Conservation (phyloP, 2,113 vertebrate genomes). For the Holacanthus passer region DNA sequence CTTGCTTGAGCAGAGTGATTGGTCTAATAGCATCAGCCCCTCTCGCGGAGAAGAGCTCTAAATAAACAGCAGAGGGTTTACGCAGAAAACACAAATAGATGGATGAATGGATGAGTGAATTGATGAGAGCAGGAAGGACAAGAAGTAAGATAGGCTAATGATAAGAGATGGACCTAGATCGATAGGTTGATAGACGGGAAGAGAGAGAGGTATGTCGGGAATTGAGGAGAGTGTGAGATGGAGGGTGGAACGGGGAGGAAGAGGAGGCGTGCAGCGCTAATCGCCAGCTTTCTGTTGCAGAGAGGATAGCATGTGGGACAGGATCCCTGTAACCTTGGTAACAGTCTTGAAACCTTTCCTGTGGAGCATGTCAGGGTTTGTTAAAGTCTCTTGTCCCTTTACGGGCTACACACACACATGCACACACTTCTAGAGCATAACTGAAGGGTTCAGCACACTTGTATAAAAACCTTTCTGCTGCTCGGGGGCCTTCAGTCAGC, state of each 20-base stretch:
- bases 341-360: slow-evolving; percentile 82
- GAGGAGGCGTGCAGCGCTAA: slow-evolving; percentile 43
- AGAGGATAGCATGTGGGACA: slow-evolving; percentile 84
- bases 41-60: slow-evolving; percentile 19
- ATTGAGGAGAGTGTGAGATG: slow-evolving; percentile 64
- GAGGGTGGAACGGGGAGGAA: slow-evolving; percentile 54
- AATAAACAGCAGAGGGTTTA: slow-evolving; percentile 55
- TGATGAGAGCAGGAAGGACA: slow-evolving; percentile 11
- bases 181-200: slow-evolving; percentile 53
- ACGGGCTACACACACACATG: slow-evolving; percentile 73
- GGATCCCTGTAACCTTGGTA: slow-evolving; percentile 88
- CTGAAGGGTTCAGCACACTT: slow-evolving; percentile 73
- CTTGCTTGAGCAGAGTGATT: slow-evolving; percentile 60
- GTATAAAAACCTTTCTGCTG: slow-evolving; percentile 71
- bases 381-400: slow-evolving; percentile 79
- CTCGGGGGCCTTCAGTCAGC: slow-evolving; percentile 67
- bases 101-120: slow-evolving; percentile 37
- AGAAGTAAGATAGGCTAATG: slow-evolving; percentile 30
- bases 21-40: slow-evolving; percentile 52
- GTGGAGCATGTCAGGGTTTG: slow-evolving; percentile 84
- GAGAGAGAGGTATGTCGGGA: slow-evolving; percentile 49
- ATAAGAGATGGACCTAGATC: slow-evolving; percentile 40
- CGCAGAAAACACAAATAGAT: slow-evolving; percentile 31
- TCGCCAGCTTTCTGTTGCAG: slow-evolving; percentile 76
- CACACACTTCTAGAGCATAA: slow-evolving; percentile 61